Evolutionary conservation across 2,113 vertebrate species (phyloP).

Genomic region (Diadophis punctatus): DNA sequence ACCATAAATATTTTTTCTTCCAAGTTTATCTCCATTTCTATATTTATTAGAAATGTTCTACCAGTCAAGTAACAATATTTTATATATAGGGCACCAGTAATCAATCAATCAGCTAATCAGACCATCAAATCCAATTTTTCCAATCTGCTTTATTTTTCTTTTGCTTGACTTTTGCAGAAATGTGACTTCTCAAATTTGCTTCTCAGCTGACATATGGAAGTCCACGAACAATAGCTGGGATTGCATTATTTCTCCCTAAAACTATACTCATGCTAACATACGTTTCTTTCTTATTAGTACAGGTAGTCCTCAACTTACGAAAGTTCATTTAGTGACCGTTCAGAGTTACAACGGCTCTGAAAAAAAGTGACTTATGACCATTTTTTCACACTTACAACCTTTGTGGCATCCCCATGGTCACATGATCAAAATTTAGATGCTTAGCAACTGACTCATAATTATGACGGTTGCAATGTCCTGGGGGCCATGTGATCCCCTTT

Average conservation of each 20-base stretch:
- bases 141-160: background rate
- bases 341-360: too few species aligned
- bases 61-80: background rate
- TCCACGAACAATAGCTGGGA: background rate
- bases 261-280: background rate
- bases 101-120: background rate
- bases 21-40: background rate
- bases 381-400: too few species aligned
- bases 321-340: too few species aligned
- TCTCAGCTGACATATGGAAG: background rate
- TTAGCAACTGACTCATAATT: too few species aligned
- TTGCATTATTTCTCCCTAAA: background rate
- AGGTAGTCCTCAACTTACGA: too few species aligned
- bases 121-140: background rate
- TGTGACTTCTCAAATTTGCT: background rate
- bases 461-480: too few species aligned
- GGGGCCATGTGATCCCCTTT: too few species aligned
- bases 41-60: background rate
- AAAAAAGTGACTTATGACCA: too few species aligned
- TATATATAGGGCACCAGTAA: background rate
- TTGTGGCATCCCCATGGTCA: too few species aligned
- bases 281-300: too few species aligned
- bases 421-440: too few species aligned
- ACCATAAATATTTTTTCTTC: background rate
- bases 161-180: background rate